These are phyloP conservation scores for Sparidentex hasta DNA, from an alignment of 2,797 vertebrate genomes.

Conservation along the genomic window DNA sequence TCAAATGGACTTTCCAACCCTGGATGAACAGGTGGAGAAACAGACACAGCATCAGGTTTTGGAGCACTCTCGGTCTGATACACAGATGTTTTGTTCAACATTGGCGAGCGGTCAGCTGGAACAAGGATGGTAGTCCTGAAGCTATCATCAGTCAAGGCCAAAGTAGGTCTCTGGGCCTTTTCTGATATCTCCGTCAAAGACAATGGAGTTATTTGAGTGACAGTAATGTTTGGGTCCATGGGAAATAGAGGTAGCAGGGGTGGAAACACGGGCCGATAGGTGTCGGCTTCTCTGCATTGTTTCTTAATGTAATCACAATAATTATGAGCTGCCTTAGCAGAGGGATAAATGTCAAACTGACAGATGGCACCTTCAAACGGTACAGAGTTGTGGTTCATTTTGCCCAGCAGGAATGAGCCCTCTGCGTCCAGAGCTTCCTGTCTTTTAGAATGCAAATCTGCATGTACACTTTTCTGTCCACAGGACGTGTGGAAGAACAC, in stretches of 20 bases:
- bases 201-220: constrained; percentile 60
- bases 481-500: constrained; percentile 94
- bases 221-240: constrained; percentile 80
- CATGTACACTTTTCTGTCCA: constrained; percentile 87
- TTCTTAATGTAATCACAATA: constrained; percentile 98
- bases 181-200: constrained; percentile 57
- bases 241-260: constrained; percentile 87
- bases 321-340: constrained; percentile 94
- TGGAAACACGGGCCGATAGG: constrained; percentile 87
- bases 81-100: constrained; percentile 54
- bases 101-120: constrained; percentile 37
- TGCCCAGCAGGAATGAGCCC: constrained; percentile 94
- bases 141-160: constrained; percentile 49
- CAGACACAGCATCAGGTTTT: constrained; percentile 41
- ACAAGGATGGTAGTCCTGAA: constrained; percentile 57
- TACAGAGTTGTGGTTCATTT: constrained; percentile 91
- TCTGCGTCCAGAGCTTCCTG: constrained; percentile 89
- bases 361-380: constrained; percentile 97
- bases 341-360: constrained; percentile 97
- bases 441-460: constrained; percentile 89
- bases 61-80: constrained; percentile 36
- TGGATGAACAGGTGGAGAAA: constrained; percentile 50
- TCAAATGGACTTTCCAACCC: constrained; percentile 68
- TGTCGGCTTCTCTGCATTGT: constrained; percentile 94
- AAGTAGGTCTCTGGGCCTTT: constrained; percentile 69